Base-by-base conservation (phyloP, 35 echinoderm and acorn worm species). In the Apostichopus parvimensis region DNA sequence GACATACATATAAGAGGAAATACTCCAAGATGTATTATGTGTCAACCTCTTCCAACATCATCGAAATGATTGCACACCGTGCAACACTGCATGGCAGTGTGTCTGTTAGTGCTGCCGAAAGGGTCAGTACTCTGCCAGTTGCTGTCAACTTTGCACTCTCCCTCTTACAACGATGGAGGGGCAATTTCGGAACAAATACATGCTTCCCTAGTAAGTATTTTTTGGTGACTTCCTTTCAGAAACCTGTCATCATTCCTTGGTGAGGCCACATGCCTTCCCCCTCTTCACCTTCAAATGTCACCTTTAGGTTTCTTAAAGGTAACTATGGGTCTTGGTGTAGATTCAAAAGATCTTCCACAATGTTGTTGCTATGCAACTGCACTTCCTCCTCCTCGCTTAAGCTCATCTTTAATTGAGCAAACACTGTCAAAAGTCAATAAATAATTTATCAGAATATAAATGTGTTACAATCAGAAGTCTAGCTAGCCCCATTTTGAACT, bases 401-500 rank as follows among this genome's bases (percentile, higher is more conserved):
- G 78, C 78, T 80, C 78, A 80, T 24, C n/a, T 80, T 80, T 0
- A 80, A 28, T 8, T 28, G n/a, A 80, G 78, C 78, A 80, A 80
- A 80, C 23, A 80, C 78, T 80, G 78, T 34, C 0, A 34, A 34
- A 34, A 34, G 28, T 34, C 28, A 34, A 34, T 34, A 34, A 34
- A 34, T 34, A 34, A 34, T 34, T 34, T 34, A 1, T 34, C 28
- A 34, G 28, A 34, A 34, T 34, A 1, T 34, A 34, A 34, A 1
- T 34, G 28, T 34, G 28, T 0, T 28, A 28, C 26, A 28, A 28
- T 28, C 0, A 28, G 26, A 28, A 28, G 26, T 28, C 26, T 28
- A n/a, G n/a, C n/a, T n/a, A n/a, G n/a, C n/a, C n/a, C n/a, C 26
- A 28, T 28, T 28, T 28, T 28, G 26, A 28, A 28, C 26, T 28